These are phyloP conservation scores for Pogonocherus hispidulus DNA, from an alignment of 2,888 invertebrate genomes.

Conservation along the genomic window DNA sequence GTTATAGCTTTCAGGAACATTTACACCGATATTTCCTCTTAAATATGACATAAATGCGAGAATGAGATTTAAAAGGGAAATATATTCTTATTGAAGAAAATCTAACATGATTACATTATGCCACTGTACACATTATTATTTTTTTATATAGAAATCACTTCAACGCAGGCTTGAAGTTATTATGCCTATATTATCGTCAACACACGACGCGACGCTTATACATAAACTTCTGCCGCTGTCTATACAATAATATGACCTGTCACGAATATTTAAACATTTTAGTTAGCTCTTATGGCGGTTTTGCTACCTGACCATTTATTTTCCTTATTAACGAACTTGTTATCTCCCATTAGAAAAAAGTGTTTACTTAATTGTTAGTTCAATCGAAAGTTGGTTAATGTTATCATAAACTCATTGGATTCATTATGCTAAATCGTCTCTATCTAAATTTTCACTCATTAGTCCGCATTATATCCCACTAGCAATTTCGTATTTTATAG, in stretches of 20 bases:
- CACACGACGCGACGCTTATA: too few relatives aligned
- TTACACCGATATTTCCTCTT: slow-evolving; percentile 38
- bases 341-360: too few relatives aligned
- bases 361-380: too few relatives aligned
- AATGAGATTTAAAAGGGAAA: slow-evolving; percentile 23
- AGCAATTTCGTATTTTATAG: too few relatives aligned
- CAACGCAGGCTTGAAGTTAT: not conserved
- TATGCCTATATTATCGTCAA: too few relatives aligned
- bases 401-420: too few relatives aligned
- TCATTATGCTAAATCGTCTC: too few relatives aligned
- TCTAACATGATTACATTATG: not conserved
- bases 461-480: too few relatives aligned
- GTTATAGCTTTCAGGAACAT: slow-evolving; percentile 37
- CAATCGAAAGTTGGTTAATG: too few relatives aligned
- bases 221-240: not conserved
- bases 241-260: not conserved
- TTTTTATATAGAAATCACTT: not conserved
- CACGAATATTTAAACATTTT: not conserved
- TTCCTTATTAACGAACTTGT: too few relatives aligned
- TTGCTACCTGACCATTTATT: too few relatives aligned
- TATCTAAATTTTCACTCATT: too few relatives aligned
- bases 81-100: slow-evolving; percentile 18
- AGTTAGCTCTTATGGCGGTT: not conserved
- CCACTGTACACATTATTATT: not conserved
- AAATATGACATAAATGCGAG: slow-evolving; percentile 35